These are phyloP conservation scores for Brachylomia viminalis DNA, from an alignment of 2,888 invertebrate genomes.

Conservation along the genomic window DNA sequence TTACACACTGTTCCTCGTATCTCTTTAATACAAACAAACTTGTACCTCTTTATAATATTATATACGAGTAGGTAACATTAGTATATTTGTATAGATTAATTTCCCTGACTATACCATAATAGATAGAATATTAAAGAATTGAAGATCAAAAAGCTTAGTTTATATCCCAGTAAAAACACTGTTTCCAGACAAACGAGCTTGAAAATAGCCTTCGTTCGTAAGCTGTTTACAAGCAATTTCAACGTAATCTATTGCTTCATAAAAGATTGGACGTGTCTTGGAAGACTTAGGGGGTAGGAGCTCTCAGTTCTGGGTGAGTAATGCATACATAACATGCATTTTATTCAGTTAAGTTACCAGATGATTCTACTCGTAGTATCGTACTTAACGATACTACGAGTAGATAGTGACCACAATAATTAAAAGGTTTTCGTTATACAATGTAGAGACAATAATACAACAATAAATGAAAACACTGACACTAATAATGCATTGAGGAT, in stretches of 20 bases:
- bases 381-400: too few relatives aligned
- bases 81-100: too few relatives aligned
- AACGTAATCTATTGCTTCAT: slow-evolving; percentile 54
- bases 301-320: not conserved
- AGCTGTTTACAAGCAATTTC: slow-evolving; percentile 57
- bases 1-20: too few relatives aligned
- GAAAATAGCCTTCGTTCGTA: slow-evolving; percentile 30
- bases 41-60: too few relatives aligned
- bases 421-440: too few relatives aligned
- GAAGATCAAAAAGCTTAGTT: slow-evolving; percentile 1
- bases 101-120: not conserved
- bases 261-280: slow-evolving; percentile 44
- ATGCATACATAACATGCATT: not conserved
- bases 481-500: too few relatives aligned
- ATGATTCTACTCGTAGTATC: too few relatives aligned
- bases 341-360: not conserved
- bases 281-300: not conserved
- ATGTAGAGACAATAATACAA: not conserved
- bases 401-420: not conserved
- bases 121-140: not conserved
- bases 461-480: too few relatives aligned
- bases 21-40: too few relatives aligned
- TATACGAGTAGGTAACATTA: too few relatives aligned
- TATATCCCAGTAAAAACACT: slow-evolving; percentile 23
- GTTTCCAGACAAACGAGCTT: slow-evolving; percentile 25